Percentiles rank a stretch among this genome's conserved stretches.
phyloP scores from a whole-genome alignment of 2,113 vertebrate species.

The Empidonax traillii region DNA sequence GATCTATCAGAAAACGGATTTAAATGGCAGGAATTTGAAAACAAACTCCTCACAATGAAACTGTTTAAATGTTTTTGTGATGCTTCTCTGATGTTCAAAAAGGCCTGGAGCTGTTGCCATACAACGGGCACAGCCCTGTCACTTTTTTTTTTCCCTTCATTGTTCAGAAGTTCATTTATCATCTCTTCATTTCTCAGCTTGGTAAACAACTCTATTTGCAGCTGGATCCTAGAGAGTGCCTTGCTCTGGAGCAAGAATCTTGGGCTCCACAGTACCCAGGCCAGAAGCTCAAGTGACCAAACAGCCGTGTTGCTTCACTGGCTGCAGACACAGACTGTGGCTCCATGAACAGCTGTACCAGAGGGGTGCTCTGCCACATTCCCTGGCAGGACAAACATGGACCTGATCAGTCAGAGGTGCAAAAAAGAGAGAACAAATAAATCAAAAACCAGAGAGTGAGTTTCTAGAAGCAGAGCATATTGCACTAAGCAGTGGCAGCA shows the following conservation, averaged over 20 bases:
- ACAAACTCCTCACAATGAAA: conserved; percentile 7
- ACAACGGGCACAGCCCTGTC: neutral
- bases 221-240: neutral
- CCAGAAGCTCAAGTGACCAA: neutral
- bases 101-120: neutral
- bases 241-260: neutral
- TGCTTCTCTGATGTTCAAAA: conserved; percentile 4
- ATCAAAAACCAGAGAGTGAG: neutral
- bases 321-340: neutral
- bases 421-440: neutral
- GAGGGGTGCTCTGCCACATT: neutral
- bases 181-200: neutral
- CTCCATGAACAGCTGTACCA: neutral
- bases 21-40: conserved; percentile 31
- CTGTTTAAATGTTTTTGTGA: neutral
- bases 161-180: conserved; percentile 38
- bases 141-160: neutral
- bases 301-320: neutral
- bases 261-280: neutral
- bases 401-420: neutral
- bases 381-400: neutral
- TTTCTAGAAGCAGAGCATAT: neutral
- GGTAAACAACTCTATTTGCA: neutral
- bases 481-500: neutral
- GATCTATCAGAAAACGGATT: conserved; percentile 6